phyloP scores from a whole-genome alignment of 2,113 vertebrate species.

The Lasiurus borealis region DNA sequence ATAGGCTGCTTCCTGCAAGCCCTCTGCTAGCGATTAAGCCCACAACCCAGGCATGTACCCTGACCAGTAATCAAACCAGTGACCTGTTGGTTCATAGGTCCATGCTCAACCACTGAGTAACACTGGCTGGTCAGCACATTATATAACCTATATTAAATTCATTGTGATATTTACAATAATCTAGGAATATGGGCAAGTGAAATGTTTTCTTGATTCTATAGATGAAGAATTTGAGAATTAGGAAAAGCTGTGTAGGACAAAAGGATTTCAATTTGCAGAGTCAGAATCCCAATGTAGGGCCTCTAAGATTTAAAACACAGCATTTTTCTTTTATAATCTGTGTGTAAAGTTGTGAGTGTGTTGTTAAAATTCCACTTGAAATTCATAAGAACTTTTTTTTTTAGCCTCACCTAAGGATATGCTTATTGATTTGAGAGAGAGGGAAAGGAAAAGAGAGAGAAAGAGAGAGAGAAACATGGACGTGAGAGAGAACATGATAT shows the following conservation, averaged over 20 bases:
- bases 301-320: neutral
- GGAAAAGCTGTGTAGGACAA: neutral
- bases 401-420: neutral
- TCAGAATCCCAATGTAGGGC: neutral
- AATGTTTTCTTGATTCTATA: neutral
- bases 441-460: too few relatives aligned
- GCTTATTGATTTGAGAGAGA: neutral
- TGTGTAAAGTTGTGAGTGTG: neutral
- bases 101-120: too few relatives aligned
- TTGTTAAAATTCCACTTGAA: neutral
- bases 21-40: too few relatives aligned
- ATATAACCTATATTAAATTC: neutral
- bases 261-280: neutral
- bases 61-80: too few relatives aligned
- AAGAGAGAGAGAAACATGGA: too few relatives aligned
- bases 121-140: neutral
- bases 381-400: constrained; percentile 4
- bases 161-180: neutral
- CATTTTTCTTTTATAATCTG: neutral
- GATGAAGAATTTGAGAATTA: neutral
- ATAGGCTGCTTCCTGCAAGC: too few relatives aligned
- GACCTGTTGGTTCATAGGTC: too few relatives aligned
- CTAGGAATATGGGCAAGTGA: neutral
- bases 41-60: too few relatives aligned
- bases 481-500: neutral